Base-by-base conservation (phyloP, 2,797 vertebrate genomes). In the Platalea minor region DNA sequence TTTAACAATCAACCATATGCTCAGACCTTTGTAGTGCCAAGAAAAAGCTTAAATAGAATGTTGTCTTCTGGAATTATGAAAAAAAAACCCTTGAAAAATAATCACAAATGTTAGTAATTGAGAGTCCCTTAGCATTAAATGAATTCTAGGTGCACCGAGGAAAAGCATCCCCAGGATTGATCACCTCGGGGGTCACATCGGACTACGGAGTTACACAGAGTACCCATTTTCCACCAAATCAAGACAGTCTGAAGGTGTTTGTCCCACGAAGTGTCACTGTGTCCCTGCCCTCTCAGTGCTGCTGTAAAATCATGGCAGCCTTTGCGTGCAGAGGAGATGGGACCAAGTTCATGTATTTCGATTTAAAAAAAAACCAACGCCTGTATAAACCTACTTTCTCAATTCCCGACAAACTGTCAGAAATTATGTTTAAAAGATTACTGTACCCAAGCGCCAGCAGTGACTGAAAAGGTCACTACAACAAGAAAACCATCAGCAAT, bases 1-100 rank as follows among this genome's bases (percentile, higher is more conserved):
- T 95, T 97, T 96, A 96, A 95, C 89, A 80, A 97, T 93, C 88
- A 89, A 25, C 96, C 89, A 95, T 94, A 91, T 95, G 95, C 88
- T 87, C 54, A 53, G 83, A 60, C 51, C 89, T 81, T 95, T 85
- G 92, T 33, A 39, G 54, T 57, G 83, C 94, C 83, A 88, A 95
- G 88, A 94, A 93, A 88, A 93, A 80, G 93, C 95, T 86, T 75
- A 79, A 94, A 82, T 85, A 86, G 79, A 85, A 84, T 11, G 43
- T 91, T 89, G 75, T 90, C 65, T 91, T 89, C 77, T 59, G 60
- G 89, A 88, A 84, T 91, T 67, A 65, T 23, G 17, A 25, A 78
- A 45, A 31, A 37, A 85, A 59, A 3, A 25, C 48, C 14, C 48
- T 46, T 23, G 50, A 46, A 84, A 83, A 82, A 68, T 53, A 91